A percentile compares a stretch with the other conserved stretches of the same genome.
Evolutionary conservation across 2,113 vertebrate species (phyloP).

Genomic region (Balaeniceps rex): DNA sequence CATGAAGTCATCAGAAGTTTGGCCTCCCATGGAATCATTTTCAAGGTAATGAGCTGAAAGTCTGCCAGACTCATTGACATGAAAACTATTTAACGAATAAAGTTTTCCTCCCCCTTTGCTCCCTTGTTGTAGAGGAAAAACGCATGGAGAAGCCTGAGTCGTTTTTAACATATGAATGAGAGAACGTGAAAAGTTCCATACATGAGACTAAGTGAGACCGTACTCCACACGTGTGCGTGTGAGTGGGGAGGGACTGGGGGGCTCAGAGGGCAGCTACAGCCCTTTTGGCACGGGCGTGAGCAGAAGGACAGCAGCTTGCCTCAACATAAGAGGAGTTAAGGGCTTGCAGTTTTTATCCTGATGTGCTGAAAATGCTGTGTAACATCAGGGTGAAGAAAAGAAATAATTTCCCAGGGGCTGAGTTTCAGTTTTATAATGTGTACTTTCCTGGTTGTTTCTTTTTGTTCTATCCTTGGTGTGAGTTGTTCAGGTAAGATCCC

Average conservation of each 20-base stretch:
- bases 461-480: background rate
- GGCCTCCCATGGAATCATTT: background rate
- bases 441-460: background rate
- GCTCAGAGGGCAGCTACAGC: background rate
- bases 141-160: rapidly evolving
- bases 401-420: background rate
- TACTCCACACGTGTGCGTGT: background rate
- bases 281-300: background rate
- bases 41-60: slow-evolving; percentile 36
- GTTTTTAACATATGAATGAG: background rate
- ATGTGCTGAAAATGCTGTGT: background rate
- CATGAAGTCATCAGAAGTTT: slow-evolving; percentile 56
- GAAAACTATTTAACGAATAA: background rate
- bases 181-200: rapidly evolving
- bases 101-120: background rate
- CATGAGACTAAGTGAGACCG: rapidly evolving
- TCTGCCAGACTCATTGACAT: background rate
- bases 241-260: background rate
- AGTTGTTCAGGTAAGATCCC: background rate
- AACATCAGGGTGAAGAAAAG: background rate
- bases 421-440: background rate
- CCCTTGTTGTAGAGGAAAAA: background rate
- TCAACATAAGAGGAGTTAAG: background rate
- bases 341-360: background rate
- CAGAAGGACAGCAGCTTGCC: background rate